phyloP scores from a whole-genome alignment of 2,888 invertebrate species.

The Cryptus viduatorius region DNA sequence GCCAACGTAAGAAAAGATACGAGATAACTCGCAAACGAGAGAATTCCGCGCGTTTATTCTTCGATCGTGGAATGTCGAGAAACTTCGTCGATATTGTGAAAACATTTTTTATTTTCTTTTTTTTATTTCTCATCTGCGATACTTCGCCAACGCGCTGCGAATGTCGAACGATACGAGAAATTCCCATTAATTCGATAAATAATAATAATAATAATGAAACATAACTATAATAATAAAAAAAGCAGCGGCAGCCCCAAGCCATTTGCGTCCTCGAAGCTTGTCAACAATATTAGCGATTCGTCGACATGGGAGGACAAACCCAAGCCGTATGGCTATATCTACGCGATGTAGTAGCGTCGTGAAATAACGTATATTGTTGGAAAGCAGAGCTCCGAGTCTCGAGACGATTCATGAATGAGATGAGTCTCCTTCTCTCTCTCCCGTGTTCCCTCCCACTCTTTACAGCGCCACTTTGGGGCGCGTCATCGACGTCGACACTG shows the following conservation, averaged over 20 bases:
- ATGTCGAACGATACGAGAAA: not conserved
- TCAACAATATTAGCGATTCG: too few species aligned
- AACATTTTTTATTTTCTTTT: not conserved
- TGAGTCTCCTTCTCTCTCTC: too few species aligned
- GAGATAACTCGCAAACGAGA: constrained; percentile 2
- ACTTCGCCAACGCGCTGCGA: not conserved
- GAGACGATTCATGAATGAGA: constrained; percentile 25
- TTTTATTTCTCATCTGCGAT: constrained; percentile 1
- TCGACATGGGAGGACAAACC: too few species aligned
- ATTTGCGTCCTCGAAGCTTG: too few species aligned
- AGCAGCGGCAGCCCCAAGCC: too few species aligned
- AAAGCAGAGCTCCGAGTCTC: constrained; percentile 30
- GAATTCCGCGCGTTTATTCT: constrained; percentile 6
- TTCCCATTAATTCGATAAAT: not conserved
- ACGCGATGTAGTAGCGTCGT: too few species aligned
- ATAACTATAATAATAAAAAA: too few species aligned
- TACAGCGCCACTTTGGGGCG: too few species aligned
- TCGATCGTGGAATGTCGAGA: constrained; percentile 3
- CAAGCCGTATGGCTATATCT: too few species aligned
- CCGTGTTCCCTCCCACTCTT: too few species aligned
- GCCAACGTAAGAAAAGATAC: not conserved
- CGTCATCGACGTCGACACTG: too few species aligned
- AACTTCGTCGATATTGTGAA: not conserved
- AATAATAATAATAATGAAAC: too few species aligned
- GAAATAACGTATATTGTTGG: not conserved